These are phyloP conservation scores for Globodera ellingtonae DNA, from an alignment of 1,140 invertebrate genomes.

Conservation along the genomic window DNA sequence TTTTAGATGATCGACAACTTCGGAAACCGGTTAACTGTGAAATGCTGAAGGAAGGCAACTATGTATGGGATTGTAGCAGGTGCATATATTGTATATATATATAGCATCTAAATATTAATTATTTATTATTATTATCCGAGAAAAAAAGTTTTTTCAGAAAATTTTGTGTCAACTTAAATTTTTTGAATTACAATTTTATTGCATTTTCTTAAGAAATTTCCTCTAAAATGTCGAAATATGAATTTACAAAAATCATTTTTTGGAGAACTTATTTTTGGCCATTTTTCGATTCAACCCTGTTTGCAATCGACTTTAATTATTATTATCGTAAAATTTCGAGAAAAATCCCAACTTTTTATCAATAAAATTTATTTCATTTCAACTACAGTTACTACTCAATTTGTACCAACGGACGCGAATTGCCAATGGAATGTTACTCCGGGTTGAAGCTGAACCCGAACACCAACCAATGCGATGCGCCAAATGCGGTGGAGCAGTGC, in stretches of 20 bases:
- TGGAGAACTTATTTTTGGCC: not conserved
- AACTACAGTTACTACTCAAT: constrained; percentile 36
- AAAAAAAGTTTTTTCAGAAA: not conserved
- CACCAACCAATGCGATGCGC: constrained; percentile 37
- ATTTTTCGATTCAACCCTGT: constrained; percentile 2
- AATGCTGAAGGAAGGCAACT: constrained; percentile 35
- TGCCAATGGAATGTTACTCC: constrained; percentile 33
- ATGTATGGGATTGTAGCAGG: constrained; percentile 35
- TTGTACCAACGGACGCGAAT: constrained; percentile 32
- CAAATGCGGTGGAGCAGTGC: constrained; percentile 18
- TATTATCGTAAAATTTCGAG: no score
- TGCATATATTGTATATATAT: not conserved
- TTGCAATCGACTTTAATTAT: not conserved
- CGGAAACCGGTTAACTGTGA: constrained; percentile 29
- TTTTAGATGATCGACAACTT: constrained; percentile 32
- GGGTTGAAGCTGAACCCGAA: constrained; percentile 31
- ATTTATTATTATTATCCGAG: no score
- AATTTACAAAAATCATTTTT: no score
- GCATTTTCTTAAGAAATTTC: no score
- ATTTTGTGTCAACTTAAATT: not conserved
- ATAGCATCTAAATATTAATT: not conserved
- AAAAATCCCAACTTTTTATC: no score
- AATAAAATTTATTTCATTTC: not conserved
- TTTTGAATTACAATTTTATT: no score
- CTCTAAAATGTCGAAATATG: no score